Percentiles rank a stretch among this genome's conserved stretches.
Conservation (phyloP, 2,888 invertebrate genomes). For the Galerucella pusilla region DNA sequence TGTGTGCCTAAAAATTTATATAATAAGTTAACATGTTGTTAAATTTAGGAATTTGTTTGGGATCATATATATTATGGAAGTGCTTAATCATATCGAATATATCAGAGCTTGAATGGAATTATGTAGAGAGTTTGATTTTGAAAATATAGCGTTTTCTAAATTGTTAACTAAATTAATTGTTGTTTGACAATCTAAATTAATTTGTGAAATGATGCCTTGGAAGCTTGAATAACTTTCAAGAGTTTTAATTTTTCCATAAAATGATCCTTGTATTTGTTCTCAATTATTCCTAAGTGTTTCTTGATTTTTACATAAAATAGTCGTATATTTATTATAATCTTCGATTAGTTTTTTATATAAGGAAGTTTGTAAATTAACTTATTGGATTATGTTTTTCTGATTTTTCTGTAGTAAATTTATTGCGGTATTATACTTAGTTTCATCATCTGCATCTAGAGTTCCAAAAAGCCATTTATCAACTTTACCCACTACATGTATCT, state of each 20-base stretch:
- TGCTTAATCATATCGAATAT: not conserved
- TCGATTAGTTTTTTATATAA: too few relatives aligned
- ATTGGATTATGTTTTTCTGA: too few relatives aligned
- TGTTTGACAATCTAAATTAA: not conserved
- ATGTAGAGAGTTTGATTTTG: not conserved
- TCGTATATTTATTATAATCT: too few relatives aligned
- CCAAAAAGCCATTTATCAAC: too few relatives aligned
- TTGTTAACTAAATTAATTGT: not conserved
- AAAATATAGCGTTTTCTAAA: not conserved
- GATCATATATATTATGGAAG: too few relatives aligned
- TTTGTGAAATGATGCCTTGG: not conserved
- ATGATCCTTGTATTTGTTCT: not conserved
- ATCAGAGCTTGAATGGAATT: not conserved
- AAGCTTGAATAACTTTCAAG: not conserved
- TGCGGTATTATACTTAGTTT: too few relatives aligned
- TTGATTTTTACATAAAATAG: not conserved
- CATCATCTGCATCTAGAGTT: too few relatives aligned
- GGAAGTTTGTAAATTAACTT: not conserved
- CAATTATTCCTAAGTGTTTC: not conserved
- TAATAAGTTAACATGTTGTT: not conserved
- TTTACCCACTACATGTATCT: too few relatives aligned
- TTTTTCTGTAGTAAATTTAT: too few relatives aligned
- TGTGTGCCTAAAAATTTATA: too few relatives aligned
- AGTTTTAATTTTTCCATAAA: not conserved
- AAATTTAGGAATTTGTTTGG: too few relatives aligned